Evolutionary conservation across 2,888 invertebrate species (phyloP).

Genomic region (Ophioninae sp.): DNA sequence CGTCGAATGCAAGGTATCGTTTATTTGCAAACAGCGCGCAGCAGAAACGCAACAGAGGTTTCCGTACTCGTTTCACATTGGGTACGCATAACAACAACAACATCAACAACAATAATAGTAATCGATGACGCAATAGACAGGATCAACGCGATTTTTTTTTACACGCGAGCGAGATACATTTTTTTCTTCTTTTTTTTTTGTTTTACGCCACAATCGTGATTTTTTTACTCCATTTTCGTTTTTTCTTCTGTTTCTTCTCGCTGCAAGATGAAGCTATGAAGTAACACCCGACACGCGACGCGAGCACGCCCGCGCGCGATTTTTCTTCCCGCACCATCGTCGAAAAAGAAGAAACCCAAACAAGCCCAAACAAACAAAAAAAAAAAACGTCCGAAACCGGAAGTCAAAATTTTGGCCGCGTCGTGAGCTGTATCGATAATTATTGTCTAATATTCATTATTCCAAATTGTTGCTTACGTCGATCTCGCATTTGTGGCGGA

Average conservation of each 20-base stretch:
- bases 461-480: slow-evolving; percentile 42
- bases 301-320: too few relatives aligned
- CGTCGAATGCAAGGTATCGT: slow-evolving; percentile 5
- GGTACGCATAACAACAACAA: slow-evolving; percentile 65
- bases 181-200: too few relatives aligned
- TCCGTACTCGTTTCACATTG: slow-evolving; percentile 51
- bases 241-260: too few relatives aligned
- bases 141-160: slow-evolving; percentile 47
- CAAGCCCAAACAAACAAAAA: background rate
- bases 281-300: too few relatives aligned
- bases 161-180: background rate
- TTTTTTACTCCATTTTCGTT: too few relatives aligned
- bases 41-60: slow-evolving; percentile 39
- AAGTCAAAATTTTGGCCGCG: slow-evolving; percentile 43
- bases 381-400: slow-evolving; percentile 3
- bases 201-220: too few relatives aligned
- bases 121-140: slow-evolving; percentile 56
- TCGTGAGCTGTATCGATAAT: slow-evolving; percentile 62
- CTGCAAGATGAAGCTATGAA: too few relatives aligned
- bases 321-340: too few relatives aligned
- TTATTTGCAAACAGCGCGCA: slow-evolving; percentile 31
- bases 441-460: slow-evolving; percentile 64
- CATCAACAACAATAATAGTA: slow-evolving; percentile 63
- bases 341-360: too few relatives aligned
- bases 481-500: too few relatives aligned